Evolutionary conservation across 1,140 invertebrate genomes (phyloP).

Genomic region (Zaprionus gabonicus): DNA sequence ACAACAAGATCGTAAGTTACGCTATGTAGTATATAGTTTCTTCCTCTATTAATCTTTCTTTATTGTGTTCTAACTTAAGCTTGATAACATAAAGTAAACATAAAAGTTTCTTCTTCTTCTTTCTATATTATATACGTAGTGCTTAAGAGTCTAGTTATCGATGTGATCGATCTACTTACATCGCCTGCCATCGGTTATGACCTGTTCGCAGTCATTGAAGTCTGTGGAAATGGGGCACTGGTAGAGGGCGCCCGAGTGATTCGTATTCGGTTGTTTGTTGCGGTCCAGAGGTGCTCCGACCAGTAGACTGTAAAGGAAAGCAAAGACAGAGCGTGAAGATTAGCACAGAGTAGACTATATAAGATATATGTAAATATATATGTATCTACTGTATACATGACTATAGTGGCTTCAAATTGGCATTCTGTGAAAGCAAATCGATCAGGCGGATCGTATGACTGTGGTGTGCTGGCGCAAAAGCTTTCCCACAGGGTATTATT

Average conservation of each 20-base stretch:
- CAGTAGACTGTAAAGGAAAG: conserved; percentile 88
- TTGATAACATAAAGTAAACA: not conserved
- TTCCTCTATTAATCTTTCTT: not conserved
- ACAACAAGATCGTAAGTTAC: not conserved
- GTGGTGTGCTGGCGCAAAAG: not conserved
- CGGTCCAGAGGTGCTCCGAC: conserved; percentile 95
- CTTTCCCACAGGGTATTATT: conserved; percentile 9
- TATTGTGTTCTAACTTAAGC: not conserved
- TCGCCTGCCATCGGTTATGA: conserved; percentile 93
- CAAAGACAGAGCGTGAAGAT: not conserved
- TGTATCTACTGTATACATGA: not conserved
- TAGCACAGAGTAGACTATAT: not conserved
- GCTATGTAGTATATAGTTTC: not conserved
- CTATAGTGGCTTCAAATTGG: not conserved
- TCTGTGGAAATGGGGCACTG: conserved; percentile 91
- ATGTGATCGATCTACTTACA: conserved; percentile 87
- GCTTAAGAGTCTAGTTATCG: not conserved
- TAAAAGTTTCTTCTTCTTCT: not conserved
- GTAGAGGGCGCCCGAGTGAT: conserved; percentile 94
- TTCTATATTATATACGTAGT: conserved; percentile 30
- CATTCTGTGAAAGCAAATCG: conserved; percentile 6
- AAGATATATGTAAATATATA: not conserved
- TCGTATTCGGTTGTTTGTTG: conserved; percentile 93
- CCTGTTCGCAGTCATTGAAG: conserved; percentile 90
- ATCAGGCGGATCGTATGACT: conserved; percentile 3